phyloP scores from a whole-genome alignment of 2,888 invertebrate genomes.

The Dryobota labecula region DNA sequence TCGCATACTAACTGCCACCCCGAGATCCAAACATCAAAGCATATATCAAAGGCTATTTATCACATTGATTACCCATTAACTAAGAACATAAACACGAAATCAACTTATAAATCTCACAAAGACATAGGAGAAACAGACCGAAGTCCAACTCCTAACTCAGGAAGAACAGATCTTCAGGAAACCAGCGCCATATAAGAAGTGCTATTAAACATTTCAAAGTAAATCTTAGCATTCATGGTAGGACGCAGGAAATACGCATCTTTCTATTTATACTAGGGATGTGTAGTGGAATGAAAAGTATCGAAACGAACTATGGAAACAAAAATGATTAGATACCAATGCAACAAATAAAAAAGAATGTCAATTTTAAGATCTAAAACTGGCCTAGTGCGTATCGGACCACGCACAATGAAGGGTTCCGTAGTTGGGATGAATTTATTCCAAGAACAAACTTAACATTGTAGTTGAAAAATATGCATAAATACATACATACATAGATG shows the following conservation, averaged over 20 bases:
- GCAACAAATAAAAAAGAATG: neutral
- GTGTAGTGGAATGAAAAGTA: neutral
- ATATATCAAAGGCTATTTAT: neutral
- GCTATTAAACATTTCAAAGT: conserved; percentile 54
- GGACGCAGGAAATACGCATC: conserved; percentile 73
- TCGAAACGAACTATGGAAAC: neutral
- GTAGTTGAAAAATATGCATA: too few species aligned
- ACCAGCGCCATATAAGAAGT: conserved; percentile 34
- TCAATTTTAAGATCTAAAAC: too few species aligned
- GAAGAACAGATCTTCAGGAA: conserved; percentile 31
- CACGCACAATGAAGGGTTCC: too few species aligned
- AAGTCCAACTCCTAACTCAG: conserved; percentile 18
- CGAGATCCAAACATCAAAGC: neutral
- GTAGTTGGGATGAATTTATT: too few species aligned
- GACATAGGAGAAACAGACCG: neutral
- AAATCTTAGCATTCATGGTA: conserved; percentile 36
- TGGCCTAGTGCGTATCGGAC: too few species aligned
- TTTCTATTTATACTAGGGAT: conserved; percentile 45
- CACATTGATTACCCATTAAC: conserved; percentile 21
- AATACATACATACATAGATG: too few species aligned
- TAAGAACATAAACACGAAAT: conserved; percentile 9
- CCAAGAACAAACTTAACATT: too few species aligned
- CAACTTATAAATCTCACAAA: conserved; percentile 25
- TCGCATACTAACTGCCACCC: neutral
- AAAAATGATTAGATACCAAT: neutral